Percentiles rank a stretch among this genome's conserved stretches.
Conservation (phyloP, 2,888 invertebrate species). For the Netelia virgata region DNA sequence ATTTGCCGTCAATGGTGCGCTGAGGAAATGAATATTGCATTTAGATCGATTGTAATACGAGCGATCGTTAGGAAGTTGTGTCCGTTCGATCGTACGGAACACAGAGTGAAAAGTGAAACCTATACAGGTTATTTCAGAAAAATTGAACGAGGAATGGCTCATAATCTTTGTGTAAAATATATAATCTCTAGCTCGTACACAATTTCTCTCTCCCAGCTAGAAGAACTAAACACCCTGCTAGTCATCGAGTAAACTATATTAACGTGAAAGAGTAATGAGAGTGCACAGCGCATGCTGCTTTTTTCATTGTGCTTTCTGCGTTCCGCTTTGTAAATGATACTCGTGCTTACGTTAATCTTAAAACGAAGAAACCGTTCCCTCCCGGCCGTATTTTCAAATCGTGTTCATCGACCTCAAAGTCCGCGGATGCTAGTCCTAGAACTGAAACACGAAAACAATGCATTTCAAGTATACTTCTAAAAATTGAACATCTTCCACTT, state of each 20-base stretch:
- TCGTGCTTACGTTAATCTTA: conserved; percentile 86
- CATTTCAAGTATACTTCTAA: background rate
- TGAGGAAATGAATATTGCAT: conserved; percentile 77
- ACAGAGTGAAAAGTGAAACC: background rate
- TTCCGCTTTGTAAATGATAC: conserved; percentile 69
- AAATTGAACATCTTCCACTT: background rate
- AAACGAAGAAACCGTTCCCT: conserved; percentile 86
- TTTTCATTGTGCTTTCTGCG: conserved; percentile 59
- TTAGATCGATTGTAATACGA: background rate
- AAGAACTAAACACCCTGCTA: too few relatives aligned
- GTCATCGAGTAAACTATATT: too few relatives aligned
- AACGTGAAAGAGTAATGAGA: background rate
- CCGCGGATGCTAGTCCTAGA: conserved; percentile 73
- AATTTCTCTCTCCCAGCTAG: too few relatives aligned
- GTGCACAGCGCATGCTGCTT: background rate
- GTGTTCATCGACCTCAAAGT: conserved; percentile 86
- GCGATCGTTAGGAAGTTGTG: background rate
- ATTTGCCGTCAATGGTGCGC: conserved; percentile 85
- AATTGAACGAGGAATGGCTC: too few relatives aligned
- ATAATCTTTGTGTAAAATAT: too few relatives aligned
- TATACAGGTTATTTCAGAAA: too few relatives aligned
- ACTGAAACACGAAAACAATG: conserved; percentile 72
- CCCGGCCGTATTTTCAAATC: conserved; percentile 88
- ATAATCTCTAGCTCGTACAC: too few relatives aligned
- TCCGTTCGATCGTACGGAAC: background rate